Evolutionary conservation across 2,797 vertebrate genomes (phyloP).

Genomic region (Sebastes elongatus): DNA sequence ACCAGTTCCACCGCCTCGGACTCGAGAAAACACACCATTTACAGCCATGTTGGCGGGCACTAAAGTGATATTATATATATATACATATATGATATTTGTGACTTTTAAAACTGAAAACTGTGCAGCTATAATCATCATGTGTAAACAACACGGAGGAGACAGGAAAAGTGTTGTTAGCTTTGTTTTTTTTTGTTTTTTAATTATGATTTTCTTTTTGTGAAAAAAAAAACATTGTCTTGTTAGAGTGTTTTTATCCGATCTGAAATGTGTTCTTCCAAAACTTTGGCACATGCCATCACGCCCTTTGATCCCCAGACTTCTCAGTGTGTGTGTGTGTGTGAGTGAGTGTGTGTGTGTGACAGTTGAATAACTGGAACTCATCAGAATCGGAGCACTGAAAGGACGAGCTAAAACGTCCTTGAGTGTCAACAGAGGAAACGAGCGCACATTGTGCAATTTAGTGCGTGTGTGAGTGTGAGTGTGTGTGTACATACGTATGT

Average conservation of each 20-base stretch:
- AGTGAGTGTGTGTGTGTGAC: background rate
- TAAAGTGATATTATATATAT: constrained; percentile 73
- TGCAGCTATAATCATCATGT: constrained; percentile 89
- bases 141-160: constrained; percentile 77
- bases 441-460: constrained; percentile 46
- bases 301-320: constrained; percentile 56
- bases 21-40: constrained; percentile 74
- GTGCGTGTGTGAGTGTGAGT: constrained; percentile 11
- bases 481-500: background rate
- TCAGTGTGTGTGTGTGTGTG: background rate
- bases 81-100: constrained; percentile 75
- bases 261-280: constrained; percentile 89
- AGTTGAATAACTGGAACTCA: constrained; percentile 62
- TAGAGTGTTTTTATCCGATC: constrained; percentile 82
- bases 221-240: constrained; percentile 75
- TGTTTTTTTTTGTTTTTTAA: constrained; percentile 66
- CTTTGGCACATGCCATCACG: constrained; percentile 67
- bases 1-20: constrained; percentile 80
- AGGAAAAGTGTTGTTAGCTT: constrained; percentile 81
- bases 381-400: constrained; percentile 63
- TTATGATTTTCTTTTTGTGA: constrained; percentile 74
- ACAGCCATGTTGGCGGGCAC: constrained; percentile 83
- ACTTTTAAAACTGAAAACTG: constrained; percentile 85
- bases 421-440: constrained; percentile 43
- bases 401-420: constrained; percentile 32